Percentiles rank a stretch among this genome's conserved stretches.
phyloP scores from a whole-genome alignment of 2,888 invertebrate species.

The Brachyopa scutellaris region DNA sequence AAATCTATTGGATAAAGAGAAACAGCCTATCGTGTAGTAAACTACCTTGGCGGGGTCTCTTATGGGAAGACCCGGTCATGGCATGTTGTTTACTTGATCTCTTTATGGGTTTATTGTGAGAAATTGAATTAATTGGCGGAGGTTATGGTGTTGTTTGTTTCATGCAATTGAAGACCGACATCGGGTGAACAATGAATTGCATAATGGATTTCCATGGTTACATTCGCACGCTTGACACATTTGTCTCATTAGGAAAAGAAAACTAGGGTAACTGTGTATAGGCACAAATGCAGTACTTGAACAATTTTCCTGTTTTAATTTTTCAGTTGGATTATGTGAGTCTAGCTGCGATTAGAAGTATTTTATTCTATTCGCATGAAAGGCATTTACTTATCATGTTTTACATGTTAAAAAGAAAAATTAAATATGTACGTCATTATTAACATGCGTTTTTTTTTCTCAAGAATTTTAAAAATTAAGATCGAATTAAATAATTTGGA shows the following conservation, averaged over 20 bases:
- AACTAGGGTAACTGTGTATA: conserved; percentile 23
- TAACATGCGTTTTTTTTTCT: too few relatives aligned
- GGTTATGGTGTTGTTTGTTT: conserved; percentile 32
- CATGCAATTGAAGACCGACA: conserved; percentile 58
- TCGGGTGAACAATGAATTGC: conserved; percentile 63
- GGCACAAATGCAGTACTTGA: not conserved
- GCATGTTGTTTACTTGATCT: conserved; percentile 49
- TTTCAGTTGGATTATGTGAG: not conserved
- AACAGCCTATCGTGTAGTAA: not conserved
- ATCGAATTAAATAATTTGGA: too few relatives aligned
- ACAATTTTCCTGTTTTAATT: not conserved
- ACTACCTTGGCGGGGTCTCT: conserved; percentile 32
- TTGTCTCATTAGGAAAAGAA: conserved; percentile 45
- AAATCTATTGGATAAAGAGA: conserved; percentile 3
- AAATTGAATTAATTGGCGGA: conserved; percentile 62
- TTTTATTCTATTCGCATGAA: too few relatives aligned
- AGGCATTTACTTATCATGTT: too few relatives aligned
- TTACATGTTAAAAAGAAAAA: too few relatives aligned
- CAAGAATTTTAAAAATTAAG: too few relatives aligned
- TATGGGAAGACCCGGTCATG: conserved; percentile 56
- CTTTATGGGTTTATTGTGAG: conserved; percentile 59
- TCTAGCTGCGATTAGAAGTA: too few relatives aligned
- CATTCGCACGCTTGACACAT: conserved; percentile 63
- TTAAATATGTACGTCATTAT: too few relatives aligned
- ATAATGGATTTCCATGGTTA: conserved; percentile 43